Conservation (phyloP, 2,113 vertebrate genomes). For the Choloepus hoffmanni region DNA sequence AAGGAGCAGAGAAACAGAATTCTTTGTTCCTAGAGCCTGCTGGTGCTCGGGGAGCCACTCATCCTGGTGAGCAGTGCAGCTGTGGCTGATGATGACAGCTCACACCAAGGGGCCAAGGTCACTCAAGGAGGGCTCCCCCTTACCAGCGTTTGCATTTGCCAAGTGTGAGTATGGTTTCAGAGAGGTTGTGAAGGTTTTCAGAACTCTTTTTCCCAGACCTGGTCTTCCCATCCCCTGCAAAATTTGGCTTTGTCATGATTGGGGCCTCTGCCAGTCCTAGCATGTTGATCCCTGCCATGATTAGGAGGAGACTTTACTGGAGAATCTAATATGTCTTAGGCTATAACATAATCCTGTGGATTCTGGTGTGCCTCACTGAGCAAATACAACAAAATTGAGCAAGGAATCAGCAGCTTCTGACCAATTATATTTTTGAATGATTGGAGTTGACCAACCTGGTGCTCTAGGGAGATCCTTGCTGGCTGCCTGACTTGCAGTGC, state of each 20-base stretch:
- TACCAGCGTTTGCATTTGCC: neutral
- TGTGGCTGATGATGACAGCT: neutral
- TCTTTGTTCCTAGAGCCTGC: neutral
- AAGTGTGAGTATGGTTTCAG: neutral
- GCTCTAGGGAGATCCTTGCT: neutral
- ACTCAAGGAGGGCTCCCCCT: accelerated
- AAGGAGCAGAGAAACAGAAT: neutral
- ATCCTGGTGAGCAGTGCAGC: accelerated
- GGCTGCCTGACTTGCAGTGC: accelerated
- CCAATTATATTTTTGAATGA: neutral
- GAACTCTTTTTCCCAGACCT: neutral
- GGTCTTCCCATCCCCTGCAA: neutral
- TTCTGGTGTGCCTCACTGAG: neutral
- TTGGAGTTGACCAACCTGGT: neutral
- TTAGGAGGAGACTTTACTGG: neutral
- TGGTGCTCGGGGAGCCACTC: accelerated
- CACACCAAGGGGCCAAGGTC: neutral
- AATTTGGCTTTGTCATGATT: neutral
- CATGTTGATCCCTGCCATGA: neutral
- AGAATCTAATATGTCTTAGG: neutral
- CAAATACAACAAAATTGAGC: neutral
- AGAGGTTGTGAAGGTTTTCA: neutral
- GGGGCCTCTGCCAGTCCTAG: neutral
- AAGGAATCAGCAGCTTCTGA: neutral
- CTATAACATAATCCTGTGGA: accelerated